A percentile compares a stretch with the other conserved stretches of the same genome.
Evolutionary conservation across 2,113 vertebrate genomes (phyloP).

Genomic region (Bombycilla garrulus): DNA sequence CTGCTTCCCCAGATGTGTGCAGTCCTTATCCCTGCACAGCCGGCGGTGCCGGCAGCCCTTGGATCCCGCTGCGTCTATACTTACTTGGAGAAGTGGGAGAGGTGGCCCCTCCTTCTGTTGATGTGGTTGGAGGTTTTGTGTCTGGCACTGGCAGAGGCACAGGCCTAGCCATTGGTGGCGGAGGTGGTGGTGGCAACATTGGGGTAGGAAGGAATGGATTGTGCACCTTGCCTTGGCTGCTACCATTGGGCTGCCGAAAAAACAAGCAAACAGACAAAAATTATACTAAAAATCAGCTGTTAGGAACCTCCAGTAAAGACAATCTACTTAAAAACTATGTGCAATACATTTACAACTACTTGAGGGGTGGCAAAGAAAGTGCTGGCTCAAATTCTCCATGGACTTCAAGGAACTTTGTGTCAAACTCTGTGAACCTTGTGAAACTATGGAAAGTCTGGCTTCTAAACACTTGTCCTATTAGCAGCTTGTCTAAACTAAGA

Average conservation of each 20-base stretch:
- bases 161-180: conserved; percentile 96
- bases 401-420: not conserved
- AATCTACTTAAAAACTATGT: not conserved
- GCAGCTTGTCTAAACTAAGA: not conserved
- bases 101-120: conserved; percentile 91
- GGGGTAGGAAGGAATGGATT: conserved; percentile 98
- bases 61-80: conserved; percentile 67
- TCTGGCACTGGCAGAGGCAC: conserved; percentile 96
- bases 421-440: not conserved
- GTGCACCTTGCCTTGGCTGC: conserved; percentile 99
- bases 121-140: conserved; percentile 95
- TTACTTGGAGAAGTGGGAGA: conserved; percentile 98
- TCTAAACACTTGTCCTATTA: not conserved
- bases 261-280: conserved; percentile 55
- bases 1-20: not conserved
- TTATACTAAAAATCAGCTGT: conserved; percentile 54
- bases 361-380: not conserved
- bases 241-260: conserved; percentile 88
- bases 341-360: not conserved
- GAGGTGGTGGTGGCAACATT: conserved; percentile 97
- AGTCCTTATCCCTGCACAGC: not conserved
- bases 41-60: not conserved
- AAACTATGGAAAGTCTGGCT: not conserved
- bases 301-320: conserved; percentile 13
- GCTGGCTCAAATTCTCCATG: not conserved